Evolutionary conservation across 2,888 invertebrate genomes (phyloP), one percentile per base, ranked within the genome.

Genomic region (Cheilosia variabilis): DNA sequence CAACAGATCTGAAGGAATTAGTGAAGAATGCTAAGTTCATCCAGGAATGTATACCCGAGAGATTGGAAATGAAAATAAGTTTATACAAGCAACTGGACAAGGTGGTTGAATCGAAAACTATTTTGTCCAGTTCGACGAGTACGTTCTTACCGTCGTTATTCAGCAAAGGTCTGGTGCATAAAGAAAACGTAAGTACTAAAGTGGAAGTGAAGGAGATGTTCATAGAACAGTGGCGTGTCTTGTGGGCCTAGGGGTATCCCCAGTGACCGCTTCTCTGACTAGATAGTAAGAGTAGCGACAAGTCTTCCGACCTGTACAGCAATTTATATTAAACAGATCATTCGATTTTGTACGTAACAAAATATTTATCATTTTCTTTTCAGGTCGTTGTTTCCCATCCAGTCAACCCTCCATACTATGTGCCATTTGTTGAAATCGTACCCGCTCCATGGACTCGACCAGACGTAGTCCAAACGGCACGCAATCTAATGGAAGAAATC

Each of bases 391-490:
- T 98, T 15, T 96, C 97, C 0, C 98, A 99, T 93, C 99, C 98
- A 92, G 97, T 98, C 2, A 99, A 99, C 92, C 99, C 99, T 5
- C 99, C 99, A 0, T 98, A 98, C 92, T 98, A 98, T 91, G 97
- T 98, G 27, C 98, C 98, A 0, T 93, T 99, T 55, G 97, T 98
- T 0, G 99, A 99, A 93, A 94, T 99, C 15, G 97, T 98, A 0
- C 98, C 98, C 0, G 97, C 98, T 0, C 97, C 98, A 4, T 98
- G 98, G 97, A 99, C 99, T 0, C 95, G 95, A 66, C 94, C 95
- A 0, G 95, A 96, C 86, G 95, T 97, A 10, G 94, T 96, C 0
- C 93, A 93, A 57, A 95, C 94, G 90, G 96, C 98, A 0, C 94
- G 96, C 69, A 94, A 93, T 53, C 92, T 95, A 19, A 97, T 98